These are phyloP conservation scores for Hippocampus abdominalis DNA, from an alignment of 2,113 vertebrate genomes.

Conservation along the genomic window DNA sequence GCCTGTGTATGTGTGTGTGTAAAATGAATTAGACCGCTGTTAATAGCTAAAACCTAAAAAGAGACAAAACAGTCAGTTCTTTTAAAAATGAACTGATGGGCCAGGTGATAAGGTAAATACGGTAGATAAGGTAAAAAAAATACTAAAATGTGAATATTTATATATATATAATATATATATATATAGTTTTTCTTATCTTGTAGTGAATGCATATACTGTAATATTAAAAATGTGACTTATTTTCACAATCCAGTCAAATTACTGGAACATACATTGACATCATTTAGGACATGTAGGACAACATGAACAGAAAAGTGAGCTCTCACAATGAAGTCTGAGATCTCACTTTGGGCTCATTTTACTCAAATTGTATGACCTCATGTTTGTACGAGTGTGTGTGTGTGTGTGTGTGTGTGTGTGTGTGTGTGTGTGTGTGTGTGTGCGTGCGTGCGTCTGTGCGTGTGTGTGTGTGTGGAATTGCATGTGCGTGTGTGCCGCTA, in stretches of 20 bases:
- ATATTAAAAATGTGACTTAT: too few relatives aligned
- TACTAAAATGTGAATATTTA: neutral
- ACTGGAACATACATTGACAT: too few relatives aligned
- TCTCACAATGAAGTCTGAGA: too few relatives aligned
- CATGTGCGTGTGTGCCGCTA: slow-evolving; percentile 53
- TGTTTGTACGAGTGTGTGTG: neutral
- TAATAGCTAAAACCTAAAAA: neutral
- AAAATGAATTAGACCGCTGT: neutral
- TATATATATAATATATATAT: too few relatives aligned
- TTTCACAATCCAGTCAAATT: too few relatives aligned
- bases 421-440: slow-evolving; percentile 36
- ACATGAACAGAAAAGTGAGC: too few relatives aligned
- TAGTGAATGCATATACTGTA: too few relatives aligned
- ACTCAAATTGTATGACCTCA: neutral
- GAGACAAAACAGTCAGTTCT: neutral
- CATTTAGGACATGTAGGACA: too few relatives aligned
- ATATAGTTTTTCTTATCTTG: too few relatives aligned
- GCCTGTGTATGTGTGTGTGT: neutral
- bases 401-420: slow-evolving; percentile 29
- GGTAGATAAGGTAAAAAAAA: neutral
- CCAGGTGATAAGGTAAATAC: neutral
- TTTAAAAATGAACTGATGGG: too few relatives aligned
- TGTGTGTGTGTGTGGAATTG: slow-evolving; percentile 45
- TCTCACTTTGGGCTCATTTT: neutral
- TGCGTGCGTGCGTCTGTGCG: neutral